phyloP scores from a whole-genome alignment of 2,113 vertebrate genomes.

The Neotoma lepida region DNA sequence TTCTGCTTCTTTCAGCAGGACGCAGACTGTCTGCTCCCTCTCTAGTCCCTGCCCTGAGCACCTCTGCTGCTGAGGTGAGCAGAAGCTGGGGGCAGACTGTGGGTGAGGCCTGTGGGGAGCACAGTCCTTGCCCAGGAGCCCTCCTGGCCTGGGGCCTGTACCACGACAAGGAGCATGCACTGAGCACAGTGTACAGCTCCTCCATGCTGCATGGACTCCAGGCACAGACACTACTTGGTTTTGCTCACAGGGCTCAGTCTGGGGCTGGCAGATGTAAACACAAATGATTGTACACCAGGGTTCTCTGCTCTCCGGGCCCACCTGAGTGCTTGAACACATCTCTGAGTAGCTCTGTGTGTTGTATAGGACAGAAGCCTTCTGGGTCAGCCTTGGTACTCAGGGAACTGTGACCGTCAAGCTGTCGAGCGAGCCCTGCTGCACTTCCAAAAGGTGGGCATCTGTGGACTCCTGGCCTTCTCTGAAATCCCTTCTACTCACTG shows the following conservation, averaged over 20 bases:
- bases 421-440: slow-evolving; percentile 86
- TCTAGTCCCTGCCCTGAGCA: neutral
- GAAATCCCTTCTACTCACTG: neutral
- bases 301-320: neutral
- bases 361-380: slow-evolving; percentile 65
- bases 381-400: slow-evolving; percentile 89
- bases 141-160: neutral
- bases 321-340: no score
- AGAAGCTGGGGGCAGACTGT: neutral
- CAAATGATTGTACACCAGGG: neutral
- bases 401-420: slow-evolving; percentile 85
- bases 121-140: neutral
- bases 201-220: neutral
- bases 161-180: neutral
- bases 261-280: neutral
- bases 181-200: no score
- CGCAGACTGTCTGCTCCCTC: slow-evolving; percentile 14
- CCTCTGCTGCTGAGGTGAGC: slow-evolving; percentile 57
- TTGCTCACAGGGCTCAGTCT: neutral
- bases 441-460: slow-evolving; percentile 29
- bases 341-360: neutral
- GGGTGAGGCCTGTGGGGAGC: neutral
- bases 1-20: slow-evolving; percentile 35
- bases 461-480: neutral
- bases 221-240: neutral